These are phyloP conservation scores for Prietella phreatophila DNA, from an alignment of 2,113 vertebrate species.

Conservation along the genomic window DNA sequence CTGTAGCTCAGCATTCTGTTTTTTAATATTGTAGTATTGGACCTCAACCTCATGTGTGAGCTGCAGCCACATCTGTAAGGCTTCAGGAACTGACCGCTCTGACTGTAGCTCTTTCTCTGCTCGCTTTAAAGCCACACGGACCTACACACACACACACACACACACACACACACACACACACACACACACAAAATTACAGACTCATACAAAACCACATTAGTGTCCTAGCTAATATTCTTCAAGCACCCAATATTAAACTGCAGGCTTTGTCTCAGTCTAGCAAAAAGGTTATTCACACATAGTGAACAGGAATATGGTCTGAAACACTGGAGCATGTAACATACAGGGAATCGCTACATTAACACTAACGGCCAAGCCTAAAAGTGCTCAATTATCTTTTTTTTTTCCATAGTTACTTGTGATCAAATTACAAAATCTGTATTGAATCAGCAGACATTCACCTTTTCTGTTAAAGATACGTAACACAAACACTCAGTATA, in stretches of 20 bases:
- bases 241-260: background rate
- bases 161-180: background rate
- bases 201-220: background rate
- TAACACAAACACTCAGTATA: background rate
- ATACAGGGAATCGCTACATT: background rate
- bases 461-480: background rate
- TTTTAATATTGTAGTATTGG: conserved; percentile 98
- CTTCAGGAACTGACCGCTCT: conserved; percentile 91
- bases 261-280: background rate
- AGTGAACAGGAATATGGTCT: background rate
- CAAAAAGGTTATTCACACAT: background rate
- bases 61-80: conserved; percentile 97
- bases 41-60: conserved; percentile 98
- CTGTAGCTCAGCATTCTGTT: conserved; percentile 93
- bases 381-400: background rate
- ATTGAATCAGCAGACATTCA: background rate
- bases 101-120: conserved; percentile 94
- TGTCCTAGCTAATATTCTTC: background rate
- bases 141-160: conserved; percentile 65
- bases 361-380: background rate
- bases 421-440: background rate
- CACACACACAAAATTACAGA: background rate
- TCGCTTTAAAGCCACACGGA: conserved; percentile 94
- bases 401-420: background rate
- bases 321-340: background rate